Conservation (phyloP, 2,113 vertebrate genomes). For the Oplegnathus fasciatus region DNA sequence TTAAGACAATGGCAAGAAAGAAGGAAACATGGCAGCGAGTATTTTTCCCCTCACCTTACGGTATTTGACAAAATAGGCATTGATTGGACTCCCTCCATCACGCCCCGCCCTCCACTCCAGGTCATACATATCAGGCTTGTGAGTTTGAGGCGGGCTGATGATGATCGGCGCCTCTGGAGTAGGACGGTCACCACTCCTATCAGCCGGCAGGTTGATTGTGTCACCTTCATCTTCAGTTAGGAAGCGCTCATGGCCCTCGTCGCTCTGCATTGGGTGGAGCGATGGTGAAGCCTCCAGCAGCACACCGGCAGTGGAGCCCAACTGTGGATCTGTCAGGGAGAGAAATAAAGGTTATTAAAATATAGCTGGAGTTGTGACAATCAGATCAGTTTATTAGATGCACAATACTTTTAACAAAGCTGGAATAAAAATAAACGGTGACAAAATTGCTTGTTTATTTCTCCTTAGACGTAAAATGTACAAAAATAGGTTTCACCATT, state of each 20-base stretch:
- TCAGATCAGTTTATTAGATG: background rate
- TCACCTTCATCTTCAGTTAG: slow-evolving; percentile 60
- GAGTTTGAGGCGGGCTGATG: slow-evolving; percentile 93
- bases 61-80: slow-evolving; percentile 96
- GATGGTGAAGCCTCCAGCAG: slow-evolving; percentile 63
- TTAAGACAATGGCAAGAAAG: background rate
- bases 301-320: slow-evolving; percentile 49
- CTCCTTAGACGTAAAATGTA: background rate
- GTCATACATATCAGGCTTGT: slow-evolving; percentile 89
- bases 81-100: slow-evolving; percentile 91
- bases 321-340: slow-evolving; percentile 75
- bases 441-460: background rate
- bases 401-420: background rate
- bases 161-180: slow-evolving; percentile 96
- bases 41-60: slow-evolving; percentile 89
- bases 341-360: background rate
- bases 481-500: background rate
- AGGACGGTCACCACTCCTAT: slow-evolving; percentile 67
- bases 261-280: slow-evolving; percentile 80
- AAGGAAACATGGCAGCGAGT: background rate
- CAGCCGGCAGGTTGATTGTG: slow-evolving; percentile 6
- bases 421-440: background rate
- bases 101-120: slow-evolving; percentile 93
- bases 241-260: slow-evolving; percentile 77
- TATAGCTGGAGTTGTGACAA: background rate